These are phyloP conservation scores for Petrosia ficiformis DNA, from an alignment of 37 sponge, comb jelly and placozoan species.

Conservation along the genomic window DNA sequence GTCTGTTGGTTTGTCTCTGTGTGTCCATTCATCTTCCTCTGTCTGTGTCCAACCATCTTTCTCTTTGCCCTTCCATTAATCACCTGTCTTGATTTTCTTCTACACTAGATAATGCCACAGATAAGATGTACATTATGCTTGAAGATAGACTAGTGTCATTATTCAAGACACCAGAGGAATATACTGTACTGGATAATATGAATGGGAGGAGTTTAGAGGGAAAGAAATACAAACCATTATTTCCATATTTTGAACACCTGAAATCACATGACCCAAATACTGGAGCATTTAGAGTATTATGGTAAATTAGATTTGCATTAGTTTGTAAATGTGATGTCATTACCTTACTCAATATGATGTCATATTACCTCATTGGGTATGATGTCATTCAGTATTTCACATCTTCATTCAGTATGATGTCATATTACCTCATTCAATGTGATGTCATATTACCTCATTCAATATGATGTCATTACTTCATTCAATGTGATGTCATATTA, in stretches of 20 bases:
- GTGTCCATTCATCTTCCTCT: no score
- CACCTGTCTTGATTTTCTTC: background rate
- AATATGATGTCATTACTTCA: background rate
- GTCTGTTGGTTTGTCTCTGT: no score
- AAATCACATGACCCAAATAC: constrained; percentile 28
- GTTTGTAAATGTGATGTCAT: background rate
- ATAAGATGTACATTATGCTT: constrained; percentile 82
- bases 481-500: background rate
- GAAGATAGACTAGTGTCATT: constrained; percentile 79
- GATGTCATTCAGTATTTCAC: background rate
- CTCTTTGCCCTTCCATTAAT: background rate
- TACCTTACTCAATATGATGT: background rate
- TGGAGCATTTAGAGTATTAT: constrained; percentile 68
- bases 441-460: background rate
- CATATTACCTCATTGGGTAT: background rate
- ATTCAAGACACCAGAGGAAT: constrained; percentile 87
- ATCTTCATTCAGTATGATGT: background rate
- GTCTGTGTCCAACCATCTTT: background rate
- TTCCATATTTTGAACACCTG: constrained; percentile 71
- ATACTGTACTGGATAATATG: constrained; percentile 67
- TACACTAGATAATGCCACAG: constrained; percentile 42
- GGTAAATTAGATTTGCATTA: constrained; percentile 17
- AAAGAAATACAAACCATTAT: constrained; percentile 86
- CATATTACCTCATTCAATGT: background rate
- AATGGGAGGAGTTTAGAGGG: constrained; percentile 61